Percentiles rank a stretch among this genome's conserved stretches.
phyloP scores from a whole-genome alignment of 2,888 invertebrate genomes.

The Xestia rhomboidea region DNA sequence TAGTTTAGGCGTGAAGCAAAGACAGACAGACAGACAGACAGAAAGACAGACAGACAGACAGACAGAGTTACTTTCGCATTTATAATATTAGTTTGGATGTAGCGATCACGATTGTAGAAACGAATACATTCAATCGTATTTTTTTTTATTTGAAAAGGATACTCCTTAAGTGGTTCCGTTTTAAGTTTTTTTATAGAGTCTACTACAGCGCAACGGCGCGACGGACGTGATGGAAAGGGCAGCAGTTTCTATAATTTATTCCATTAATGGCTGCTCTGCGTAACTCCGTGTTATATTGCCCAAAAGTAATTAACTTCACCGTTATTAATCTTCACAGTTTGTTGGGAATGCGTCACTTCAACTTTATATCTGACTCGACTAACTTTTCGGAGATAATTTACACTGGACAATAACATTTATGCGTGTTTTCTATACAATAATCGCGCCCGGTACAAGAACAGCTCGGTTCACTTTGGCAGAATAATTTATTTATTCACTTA shows the following conservation, averaged over 20 bases:
- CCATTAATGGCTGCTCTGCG: conserved; percentile 70
- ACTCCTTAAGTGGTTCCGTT: too few relatives aligned
- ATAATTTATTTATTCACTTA: conserved; percentile 28
- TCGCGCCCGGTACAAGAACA: neutral
- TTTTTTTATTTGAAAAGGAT: too few relatives aligned
- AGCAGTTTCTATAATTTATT: conserved; percentile 72
- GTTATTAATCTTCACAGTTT: conserved; percentile 77
- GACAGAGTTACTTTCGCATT: too few relatives aligned
- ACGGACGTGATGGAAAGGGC: conserved; percentile 25
- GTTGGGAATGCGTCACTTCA: conserved; percentile 68
- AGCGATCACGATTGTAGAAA: too few relatives aligned
- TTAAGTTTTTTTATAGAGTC: conserved; percentile 8
- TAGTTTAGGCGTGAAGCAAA: too few relatives aligned
- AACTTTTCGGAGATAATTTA: conserved; percentile 60
- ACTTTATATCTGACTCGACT: conserved; percentile 62
- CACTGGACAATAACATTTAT: conserved; percentile 33
- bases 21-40: too few relatives aligned
- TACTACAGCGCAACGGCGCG: conserved; percentile 9
- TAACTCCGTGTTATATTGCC: conserved; percentile 68
- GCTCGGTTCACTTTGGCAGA: conserved; percentile 1
- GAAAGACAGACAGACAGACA: too few relatives aligned
- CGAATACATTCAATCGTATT: too few relatives aligned
- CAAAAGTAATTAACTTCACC: conserved; percentile 77
- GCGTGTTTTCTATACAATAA: conserved; percentile 17
- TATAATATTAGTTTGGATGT: too few relatives aligned